These are phyloP conservation scores for Cephus pulcher DNA, from an alignment of 2,888 invertebrate species.

Conservation along the genomic window DNA sequence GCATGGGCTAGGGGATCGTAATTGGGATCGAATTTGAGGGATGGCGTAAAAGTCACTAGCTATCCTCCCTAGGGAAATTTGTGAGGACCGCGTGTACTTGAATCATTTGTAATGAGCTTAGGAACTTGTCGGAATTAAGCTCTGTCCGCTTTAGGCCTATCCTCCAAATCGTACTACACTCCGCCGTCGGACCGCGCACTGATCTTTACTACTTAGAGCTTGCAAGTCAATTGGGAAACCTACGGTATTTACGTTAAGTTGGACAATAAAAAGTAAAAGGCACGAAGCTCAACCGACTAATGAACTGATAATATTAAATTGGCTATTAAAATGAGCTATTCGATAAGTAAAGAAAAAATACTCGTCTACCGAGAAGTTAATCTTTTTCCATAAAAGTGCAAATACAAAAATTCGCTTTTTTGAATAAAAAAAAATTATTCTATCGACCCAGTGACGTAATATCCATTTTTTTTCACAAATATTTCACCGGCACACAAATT, in stretches of 20 bases:
- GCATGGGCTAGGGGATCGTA: background rate
- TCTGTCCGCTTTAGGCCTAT: conserved; percentile 14
- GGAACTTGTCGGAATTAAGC: background rate
- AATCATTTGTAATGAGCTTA: background rate
- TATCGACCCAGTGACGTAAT: background rate
- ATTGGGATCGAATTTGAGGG: background rate
- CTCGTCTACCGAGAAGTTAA: background rate
- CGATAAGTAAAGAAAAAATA: background rate
- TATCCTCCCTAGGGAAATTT: background rate
- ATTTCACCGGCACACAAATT: background rate
- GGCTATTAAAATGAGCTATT: background rate
- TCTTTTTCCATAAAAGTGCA: background rate
- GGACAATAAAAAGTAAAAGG: background rate
- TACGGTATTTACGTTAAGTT: background rate
- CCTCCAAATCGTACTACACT: conserved; percentile 15
- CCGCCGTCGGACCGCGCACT: conserved; percentile 36
- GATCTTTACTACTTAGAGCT: conserved; percentile 15
- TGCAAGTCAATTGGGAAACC: background rate
- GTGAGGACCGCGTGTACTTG: background rate
- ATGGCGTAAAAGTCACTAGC: background rate
- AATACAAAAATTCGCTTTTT: background rate
- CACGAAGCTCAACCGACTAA: background rate
- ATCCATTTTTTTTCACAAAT: background rate
- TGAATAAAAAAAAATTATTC: background rate
- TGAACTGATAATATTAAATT: background rate